Evolutionary conservation across 2,113 vertebrate genomes (phyloP).

Genomic region (Chelonoidis abingdonii): DNA sequence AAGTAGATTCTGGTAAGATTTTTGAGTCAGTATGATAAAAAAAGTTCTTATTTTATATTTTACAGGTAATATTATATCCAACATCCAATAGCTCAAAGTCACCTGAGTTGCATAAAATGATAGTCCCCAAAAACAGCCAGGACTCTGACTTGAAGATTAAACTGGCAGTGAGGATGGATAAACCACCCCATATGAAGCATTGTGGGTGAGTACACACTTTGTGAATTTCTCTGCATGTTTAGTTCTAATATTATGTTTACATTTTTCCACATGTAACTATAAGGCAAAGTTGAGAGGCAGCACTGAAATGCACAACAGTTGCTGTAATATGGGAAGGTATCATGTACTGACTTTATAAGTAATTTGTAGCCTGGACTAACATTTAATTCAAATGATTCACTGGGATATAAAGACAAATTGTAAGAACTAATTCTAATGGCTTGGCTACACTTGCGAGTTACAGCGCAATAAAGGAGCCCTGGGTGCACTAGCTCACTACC

Average conservation of each 20-base stretch:
- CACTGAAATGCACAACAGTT: neutral
- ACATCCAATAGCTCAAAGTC: constrained; percentile 93
- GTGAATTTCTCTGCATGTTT: neutral
- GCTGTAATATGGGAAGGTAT: neutral
- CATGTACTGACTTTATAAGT: neutral
- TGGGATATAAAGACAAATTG: neutral
- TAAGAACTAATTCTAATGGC: neutral
- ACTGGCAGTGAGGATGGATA: constrained; percentile 96
- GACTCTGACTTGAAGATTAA: constrained; percentile 95
- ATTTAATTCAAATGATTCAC: neutral
- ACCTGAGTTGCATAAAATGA: constrained; percentile 93
- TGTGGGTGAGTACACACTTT: constrained; percentile 87
- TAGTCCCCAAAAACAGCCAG: constrained; percentile 93
- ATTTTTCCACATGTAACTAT: neutral
- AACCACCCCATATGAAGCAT: constrained; percentile 97
- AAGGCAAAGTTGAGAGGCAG: neutral
- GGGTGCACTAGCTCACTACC: too few relatives aligned
- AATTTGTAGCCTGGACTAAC: neutral
- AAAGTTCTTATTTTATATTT: constrained; percentile 37
- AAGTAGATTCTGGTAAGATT: neutral
- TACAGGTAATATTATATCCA: constrained; percentile 92
- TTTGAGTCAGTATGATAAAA: neutral
- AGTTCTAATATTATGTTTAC: neutral
- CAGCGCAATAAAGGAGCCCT: too few relatives aligned
- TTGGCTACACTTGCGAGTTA: too few relatives aligned